These are phyloP conservation scores for Marcusenius ussheri DNA, from an alignment of 2,113 vertebrate species.

Conservation along the genomic window DNA sequence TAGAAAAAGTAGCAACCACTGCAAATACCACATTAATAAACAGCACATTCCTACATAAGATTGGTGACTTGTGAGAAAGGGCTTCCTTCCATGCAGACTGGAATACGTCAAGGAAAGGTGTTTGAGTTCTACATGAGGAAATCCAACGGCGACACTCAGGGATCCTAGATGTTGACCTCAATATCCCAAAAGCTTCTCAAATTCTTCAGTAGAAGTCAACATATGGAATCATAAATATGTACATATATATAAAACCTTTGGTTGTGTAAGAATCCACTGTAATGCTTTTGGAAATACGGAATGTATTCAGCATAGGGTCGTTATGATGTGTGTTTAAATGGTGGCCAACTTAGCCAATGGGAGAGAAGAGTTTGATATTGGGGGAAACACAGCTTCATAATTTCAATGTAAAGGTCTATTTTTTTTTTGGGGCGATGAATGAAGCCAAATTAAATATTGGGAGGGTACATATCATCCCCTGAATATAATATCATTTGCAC, in stretches of 20 bases:
- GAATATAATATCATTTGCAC: neutral
- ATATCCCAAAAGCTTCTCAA: neutral
- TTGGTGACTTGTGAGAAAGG: neutral
- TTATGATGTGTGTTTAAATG: neutral
- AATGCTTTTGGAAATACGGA: neutral
- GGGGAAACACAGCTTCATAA: neutral
- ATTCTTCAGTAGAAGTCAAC: neutral
- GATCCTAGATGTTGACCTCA: neutral
- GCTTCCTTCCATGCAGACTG: neutral
- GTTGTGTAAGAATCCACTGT: neutral
- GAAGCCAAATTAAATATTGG: neutral
- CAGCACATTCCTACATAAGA: neutral
- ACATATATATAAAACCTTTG: neutral
- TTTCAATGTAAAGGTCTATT: neutral
- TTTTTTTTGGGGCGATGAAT: neutral
- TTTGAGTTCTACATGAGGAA: neutral
- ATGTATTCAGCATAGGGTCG: neutral
- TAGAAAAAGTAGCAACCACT: neutral
- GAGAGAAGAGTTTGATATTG: neutral
- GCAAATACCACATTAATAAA: neutral
- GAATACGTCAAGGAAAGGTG: neutral
- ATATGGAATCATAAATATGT: neutral
- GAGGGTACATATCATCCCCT: neutral
- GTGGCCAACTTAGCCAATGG: neutral
- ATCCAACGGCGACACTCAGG: neutral